These are phyloP conservation scores for Morus bassanus DNA, from an alignment of 2,797 vertebrate species.

Conservation along the genomic window DNA sequence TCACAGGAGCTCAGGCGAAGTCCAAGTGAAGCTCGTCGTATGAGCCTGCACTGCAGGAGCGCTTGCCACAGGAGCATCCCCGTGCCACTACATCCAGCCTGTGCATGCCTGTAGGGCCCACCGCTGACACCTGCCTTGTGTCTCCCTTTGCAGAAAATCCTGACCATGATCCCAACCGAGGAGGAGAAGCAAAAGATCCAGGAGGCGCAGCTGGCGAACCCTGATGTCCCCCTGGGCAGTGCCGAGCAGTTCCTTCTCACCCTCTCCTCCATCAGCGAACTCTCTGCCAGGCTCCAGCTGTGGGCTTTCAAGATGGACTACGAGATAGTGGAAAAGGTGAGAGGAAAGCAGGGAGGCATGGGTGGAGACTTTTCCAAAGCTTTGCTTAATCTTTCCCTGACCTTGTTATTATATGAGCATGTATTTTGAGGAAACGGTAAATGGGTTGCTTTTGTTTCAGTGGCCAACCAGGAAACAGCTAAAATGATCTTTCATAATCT, in stretches of 20 bases:
- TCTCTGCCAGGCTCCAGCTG: conserved; percentile 93
- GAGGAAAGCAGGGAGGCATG: not conserved
- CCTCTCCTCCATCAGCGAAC: conserved; percentile 94
- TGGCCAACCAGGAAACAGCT: conserved; percentile 4
- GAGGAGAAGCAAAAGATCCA: conserved; percentile 98
- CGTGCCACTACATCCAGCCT: not conserved
- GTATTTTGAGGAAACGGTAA: not conserved
- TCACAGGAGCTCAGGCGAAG: not conserved
- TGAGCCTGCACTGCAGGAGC: not conserved
- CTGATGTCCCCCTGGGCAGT: conserved; percentile 89
- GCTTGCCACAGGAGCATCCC: not conserved
- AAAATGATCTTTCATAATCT: conserved; percentile 12
- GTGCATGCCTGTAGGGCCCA: fast-evolving
- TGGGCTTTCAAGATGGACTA: conserved; percentile 99
- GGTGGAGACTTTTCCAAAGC: not conserved
- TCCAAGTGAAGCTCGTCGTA: not conserved
- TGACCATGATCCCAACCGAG: conserved; percentile 96
- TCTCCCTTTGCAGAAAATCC: conserved; percentile 86
- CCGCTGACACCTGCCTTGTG: not conserved
- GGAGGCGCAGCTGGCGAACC: conserved; percentile 93
- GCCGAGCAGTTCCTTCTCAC: conserved; percentile 97
- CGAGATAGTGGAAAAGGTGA: conserved; percentile 93
- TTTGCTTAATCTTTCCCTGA: not conserved
- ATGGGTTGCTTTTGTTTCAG: not conserved
- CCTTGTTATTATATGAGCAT: not conserved